Base-by-base conservation (phyloP, 1,140 invertebrate genomes). In the Vanessa atalanta region DNA sequence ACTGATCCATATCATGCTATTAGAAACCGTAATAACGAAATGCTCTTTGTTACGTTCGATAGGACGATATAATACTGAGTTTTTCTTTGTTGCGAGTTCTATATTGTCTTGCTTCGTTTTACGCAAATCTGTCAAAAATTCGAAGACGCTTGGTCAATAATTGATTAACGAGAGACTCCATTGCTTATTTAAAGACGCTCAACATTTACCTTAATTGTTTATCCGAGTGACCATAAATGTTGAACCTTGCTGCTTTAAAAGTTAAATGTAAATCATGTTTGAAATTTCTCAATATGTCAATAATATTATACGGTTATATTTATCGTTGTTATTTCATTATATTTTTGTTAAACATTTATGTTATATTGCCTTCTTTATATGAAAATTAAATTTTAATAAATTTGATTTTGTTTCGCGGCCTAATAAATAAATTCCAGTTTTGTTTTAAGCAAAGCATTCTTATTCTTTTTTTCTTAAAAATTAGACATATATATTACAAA, bases 171-270 rank as follows among this genome's bases (percentile, higher is more conserved):
- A 51, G 26, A 66, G 3, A 55, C 4, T 60, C 15, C 16, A 13
- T 15, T 55, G 57, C 50, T 69, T 69, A 69, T 69, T 69, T 53
- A 69, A 53, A 67, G 9, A 23, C 23, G 23, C 47, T 16, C 13
- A 23, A 48, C 43, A 23, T 47, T 50, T 65, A 16, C 14, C 47
- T 23, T n/a, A 50, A 67, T 67, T 67, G 53, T 57, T 23, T 20
- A 57, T 57, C 20, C 9, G 55, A 23, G 23, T 13, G 55, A 55
- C 16, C 1, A 20, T 26, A 16, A 14, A 2, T 43, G 37, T 20
- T 51, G 48, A 12, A 51, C 37, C 6, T 43, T 43, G 37, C 7
- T 7, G 3, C 37, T 9, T 43, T 43, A 43, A 11, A 43, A 9
- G 6, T 9, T 43, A 9, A 43, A 9, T 43, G 7, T 43, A 43